Conservation (phyloP, 2,797 vertebrate genomes). For the Alcedo quadribrachys region DNA sequence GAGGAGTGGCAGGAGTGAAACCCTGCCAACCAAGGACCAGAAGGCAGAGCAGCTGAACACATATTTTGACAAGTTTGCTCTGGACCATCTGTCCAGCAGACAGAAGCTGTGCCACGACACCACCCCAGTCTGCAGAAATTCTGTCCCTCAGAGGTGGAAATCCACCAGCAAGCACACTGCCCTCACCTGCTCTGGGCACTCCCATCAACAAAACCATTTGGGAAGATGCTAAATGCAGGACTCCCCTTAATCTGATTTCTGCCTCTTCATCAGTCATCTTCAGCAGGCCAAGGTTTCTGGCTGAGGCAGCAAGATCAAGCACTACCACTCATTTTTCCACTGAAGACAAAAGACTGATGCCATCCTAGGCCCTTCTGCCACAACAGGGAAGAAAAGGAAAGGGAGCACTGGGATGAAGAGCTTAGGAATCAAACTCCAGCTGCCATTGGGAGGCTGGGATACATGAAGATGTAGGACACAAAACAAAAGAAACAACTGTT, state of each 20-base stretch:
- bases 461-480: background rate
- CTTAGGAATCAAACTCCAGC: background rate
- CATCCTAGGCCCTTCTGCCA: background rate
- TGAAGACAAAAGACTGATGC: background rate
- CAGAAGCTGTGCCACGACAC: background rate
- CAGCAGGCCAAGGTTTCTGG: background rate
- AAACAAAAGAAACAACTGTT: constrained; percentile 3
- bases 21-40: background rate
- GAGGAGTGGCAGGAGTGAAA: background rate
- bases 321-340: background rate
- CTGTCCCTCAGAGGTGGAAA: background rate
- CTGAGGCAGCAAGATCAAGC: background rate
- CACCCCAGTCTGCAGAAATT: background rate
- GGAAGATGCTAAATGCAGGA: background rate
- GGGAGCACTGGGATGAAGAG: background rate
- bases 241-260: background rate
- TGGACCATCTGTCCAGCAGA: constrained; percentile 14
- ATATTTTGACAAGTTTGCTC: background rate
- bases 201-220: background rate
- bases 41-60: constrained; percentile 18
- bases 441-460: background rate
- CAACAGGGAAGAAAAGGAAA: background rate
- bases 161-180: background rate
- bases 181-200: background rate
- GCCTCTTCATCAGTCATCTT: background rate